Base-by-base conservation (phyloP, 2,888 invertebrate species). In the Chalcis sispes region DNA sequence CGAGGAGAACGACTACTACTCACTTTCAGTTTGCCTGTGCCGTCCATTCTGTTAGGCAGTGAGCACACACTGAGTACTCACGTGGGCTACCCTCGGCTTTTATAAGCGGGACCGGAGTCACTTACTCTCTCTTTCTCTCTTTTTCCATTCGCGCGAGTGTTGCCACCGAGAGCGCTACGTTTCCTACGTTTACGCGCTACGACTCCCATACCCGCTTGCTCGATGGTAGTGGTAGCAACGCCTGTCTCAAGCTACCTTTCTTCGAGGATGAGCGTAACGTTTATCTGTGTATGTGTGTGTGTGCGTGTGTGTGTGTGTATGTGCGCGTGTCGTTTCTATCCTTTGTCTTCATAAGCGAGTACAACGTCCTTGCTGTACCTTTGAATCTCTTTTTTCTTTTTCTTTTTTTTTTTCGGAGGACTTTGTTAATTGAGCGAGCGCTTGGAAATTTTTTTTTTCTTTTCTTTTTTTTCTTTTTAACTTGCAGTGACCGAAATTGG, bases 21-120 rank as follows among this genome's bases (percentile, higher is more conserved):
- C 85, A 88, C 87, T 87, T 87, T 87, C 82, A 87, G 84, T 82
- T 86, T 88, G 81, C 85, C 83, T 81, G 85, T 87, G 81, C 86
- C 84, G 85, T 86, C 83, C 87, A 88, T 88, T 87, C 72, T 78
- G 86, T 84, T 83, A 79, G 84, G 81, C 85, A 85, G 86, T 86
- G 84, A 85, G 84, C 85, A 85, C 85, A 85, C 84, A 87, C 87
- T 87, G 87, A 84, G 80, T 83, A 81, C 82, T 80, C 72, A 70
- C 79, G 82, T 83, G 82, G 83, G 23, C 82, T 85, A 86, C 85
- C 85, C 87, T 84, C 84, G 87, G 78, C 88, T 88, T 88, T 88
- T 88, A 88, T 88, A 88, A 83, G 82, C 82, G 80, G 75, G 75
- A 66, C 56, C 46, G 56, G n/a, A 15, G 58, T 48, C 54, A 4